Evolutionary conservation across 1,140 invertebrate genomes (phyloP).

Genomic region (Geopemphigus sp.): DNA sequence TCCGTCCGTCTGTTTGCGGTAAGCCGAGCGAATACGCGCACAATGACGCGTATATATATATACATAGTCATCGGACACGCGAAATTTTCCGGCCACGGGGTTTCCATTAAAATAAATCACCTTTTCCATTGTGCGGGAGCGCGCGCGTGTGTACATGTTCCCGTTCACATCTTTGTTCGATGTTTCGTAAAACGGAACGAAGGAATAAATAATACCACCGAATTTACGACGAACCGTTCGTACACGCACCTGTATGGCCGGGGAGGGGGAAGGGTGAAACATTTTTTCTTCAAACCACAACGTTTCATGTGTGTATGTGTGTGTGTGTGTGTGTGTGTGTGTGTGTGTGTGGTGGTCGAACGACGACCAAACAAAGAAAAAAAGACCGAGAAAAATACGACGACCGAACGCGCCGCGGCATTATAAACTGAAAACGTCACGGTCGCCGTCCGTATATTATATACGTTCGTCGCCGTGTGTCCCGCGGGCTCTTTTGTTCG

Average conservation of each 20-base stretch:
- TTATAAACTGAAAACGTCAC: slow-evolving; percentile 34
- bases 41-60: not conserved
- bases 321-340: not conserved
- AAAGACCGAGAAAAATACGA: not conserved
- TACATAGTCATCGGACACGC: not conserved
- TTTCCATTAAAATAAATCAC: slow-evolving; percentile 1
- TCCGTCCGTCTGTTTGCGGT: too few relatives aligned
- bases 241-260: too few relatives aligned
- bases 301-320: not conserved
- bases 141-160: not conserved
- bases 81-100: slow-evolving; percentile 24
- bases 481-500: slow-evolving; percentile 9
- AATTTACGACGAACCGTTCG: slow-evolving; percentile 3
- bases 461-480: not conserved
- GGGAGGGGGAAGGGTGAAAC: too few relatives aligned
- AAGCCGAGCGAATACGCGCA: not conserved
- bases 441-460: not conserved
- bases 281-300: slow-evolving; percentile 13
- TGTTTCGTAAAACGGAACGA: not conserved
- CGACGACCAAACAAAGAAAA: slow-evolving; percentile 9
- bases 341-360: not conserved
- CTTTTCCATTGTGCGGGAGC: not conserved
- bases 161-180: slow-evolving; percentile 21
- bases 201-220: not conserved
- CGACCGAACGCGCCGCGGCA: not conserved